Evolutionary conservation across 2,888 invertebrate genomes (phyloP).

Genomic region (Plebejus argus): DNA sequence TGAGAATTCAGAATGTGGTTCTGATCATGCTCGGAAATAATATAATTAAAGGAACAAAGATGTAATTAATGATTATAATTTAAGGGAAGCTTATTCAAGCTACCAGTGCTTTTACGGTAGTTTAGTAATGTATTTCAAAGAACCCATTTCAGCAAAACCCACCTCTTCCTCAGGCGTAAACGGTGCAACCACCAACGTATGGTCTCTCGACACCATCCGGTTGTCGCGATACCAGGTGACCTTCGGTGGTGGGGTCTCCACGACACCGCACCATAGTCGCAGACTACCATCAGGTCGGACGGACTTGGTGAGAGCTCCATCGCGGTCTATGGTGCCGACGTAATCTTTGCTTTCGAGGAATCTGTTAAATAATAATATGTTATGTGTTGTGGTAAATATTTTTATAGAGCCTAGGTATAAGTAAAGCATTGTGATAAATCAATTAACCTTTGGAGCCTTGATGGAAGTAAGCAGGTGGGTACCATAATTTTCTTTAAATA

Average conservation of each 20-base stretch:
- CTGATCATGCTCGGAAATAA: too few species aligned
- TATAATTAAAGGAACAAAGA: too few species aligned
- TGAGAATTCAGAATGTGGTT: too few species aligned
- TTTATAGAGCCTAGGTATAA: too few species aligned
- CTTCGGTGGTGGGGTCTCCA: slow-evolving; percentile 82
- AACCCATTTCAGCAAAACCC: not conserved
- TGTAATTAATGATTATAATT: too few species aligned
- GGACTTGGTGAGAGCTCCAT: slow-evolving; percentile 60
- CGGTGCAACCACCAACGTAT: slow-evolving; percentile 66
- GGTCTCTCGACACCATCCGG: slow-evolving; percentile 51
- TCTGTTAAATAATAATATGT: slow-evolving; percentile 45
- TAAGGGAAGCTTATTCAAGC: too few species aligned
- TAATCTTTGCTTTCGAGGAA: slow-evolving; percentile 70
- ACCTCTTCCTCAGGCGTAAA: slow-evolving; percentile 67
- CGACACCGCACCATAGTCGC: slow-evolving; percentile 84
- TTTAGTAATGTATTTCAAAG: not conserved
- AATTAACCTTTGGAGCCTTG: too few species aligned
- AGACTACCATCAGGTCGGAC: slow-evolving; percentile 62
- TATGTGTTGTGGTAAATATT: too few species aligned
- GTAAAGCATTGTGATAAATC: too few species aligned
- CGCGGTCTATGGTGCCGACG: slow-evolving; percentile 61
- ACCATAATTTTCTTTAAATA: too few species aligned
- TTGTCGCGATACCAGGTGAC: slow-evolving; percentile 79
- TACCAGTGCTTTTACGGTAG: not conserved
- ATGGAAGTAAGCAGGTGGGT: too few species aligned